Conservation (phyloP, 2,113 vertebrate genomes). For the Clarias batrachus region DNA sequence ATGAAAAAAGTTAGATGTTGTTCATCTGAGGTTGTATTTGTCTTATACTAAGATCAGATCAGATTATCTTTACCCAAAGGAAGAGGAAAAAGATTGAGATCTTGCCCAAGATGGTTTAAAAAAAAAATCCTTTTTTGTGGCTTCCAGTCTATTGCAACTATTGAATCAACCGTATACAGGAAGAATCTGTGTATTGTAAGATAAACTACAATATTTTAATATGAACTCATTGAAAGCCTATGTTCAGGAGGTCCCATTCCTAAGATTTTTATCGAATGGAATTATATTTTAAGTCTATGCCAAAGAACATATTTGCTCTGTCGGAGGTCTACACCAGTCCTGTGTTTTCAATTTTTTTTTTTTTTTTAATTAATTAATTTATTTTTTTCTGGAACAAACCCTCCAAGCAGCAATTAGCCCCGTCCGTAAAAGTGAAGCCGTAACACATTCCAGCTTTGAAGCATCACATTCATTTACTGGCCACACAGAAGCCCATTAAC, state of each 20-base stretch:
- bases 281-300: not conserved
- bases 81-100: no score
- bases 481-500: slow-evolving; percentile 64
- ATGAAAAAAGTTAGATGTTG: no score
- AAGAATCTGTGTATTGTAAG: not conserved
- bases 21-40: no score
- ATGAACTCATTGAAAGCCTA: not conserved
- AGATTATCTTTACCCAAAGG: no score
- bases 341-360: not conserved
- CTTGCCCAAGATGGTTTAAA: not conserved
- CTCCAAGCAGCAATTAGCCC: not conserved
- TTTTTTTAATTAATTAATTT: not conserved
- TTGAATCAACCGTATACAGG: not conserved
- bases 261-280: not conserved
- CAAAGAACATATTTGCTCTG: not conserved
- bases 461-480: slow-evolving; percentile 17
- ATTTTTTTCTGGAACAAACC: not conserved
- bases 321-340: not conserved
- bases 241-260: not conserved
- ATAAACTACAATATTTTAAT: not conserved
- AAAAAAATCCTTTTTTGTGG: not conserved
- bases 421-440: not conserved
- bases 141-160: not conserved
- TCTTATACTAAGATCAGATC: no score
- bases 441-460: slow-evolving; percentile 19